Base-by-base conservation (phyloP, 2,113 vertebrate genomes). In the Onychostoma macrolepis region DNA sequence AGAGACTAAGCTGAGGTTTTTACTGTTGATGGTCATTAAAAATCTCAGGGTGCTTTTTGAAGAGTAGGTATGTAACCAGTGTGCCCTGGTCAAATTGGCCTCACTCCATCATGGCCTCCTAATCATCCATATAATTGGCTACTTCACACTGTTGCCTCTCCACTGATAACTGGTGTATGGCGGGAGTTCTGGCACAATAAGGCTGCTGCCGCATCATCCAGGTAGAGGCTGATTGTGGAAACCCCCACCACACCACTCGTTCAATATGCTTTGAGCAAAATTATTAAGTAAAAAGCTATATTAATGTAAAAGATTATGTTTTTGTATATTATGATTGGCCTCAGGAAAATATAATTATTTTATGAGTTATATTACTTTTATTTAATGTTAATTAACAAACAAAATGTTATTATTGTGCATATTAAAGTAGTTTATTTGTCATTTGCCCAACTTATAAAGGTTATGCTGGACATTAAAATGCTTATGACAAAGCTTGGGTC, bases 101-200 rank as follows among this genome's bases (percentile, higher is more conserved):
- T 5, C 45, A 30, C 12, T 78, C 45, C 28, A 78, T 78, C 75
- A 53, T 10, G 8, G 75, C 6, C 26, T 30, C 26, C 8, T 53
- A 53, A 53, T 56, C 76, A 79, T 79, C 15, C 48, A 56, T 79
- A 56, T 79, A 33, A 79, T 79, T 79, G 17, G 28, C 76, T 79
- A 33, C 76, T 56, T 56, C 76, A 79, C 48, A 56, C 21, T 56
- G 28, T 78, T 10, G 30, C 8, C 76, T 79, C 76, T 79, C 19
- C 30, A 21, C 5, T 24, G n/a, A 76, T 48, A 76, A 76, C 38
- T 43, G 38, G 24, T 43, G 38, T 74, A 26, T 30, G 63, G 3
- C 1, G 63, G 63, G 26, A 30, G 63, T 67, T 67, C 63, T 67
- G 63, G 28, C 63, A 67, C 63, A 67, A 67, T 17, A 26, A 67